A percentile compares a stretch with the other conserved stretches of the same genome.
Evolutionary conservation across 2,113 vertebrate genomes (phyloP).

Genomic region (Elachura formosa): DNA sequence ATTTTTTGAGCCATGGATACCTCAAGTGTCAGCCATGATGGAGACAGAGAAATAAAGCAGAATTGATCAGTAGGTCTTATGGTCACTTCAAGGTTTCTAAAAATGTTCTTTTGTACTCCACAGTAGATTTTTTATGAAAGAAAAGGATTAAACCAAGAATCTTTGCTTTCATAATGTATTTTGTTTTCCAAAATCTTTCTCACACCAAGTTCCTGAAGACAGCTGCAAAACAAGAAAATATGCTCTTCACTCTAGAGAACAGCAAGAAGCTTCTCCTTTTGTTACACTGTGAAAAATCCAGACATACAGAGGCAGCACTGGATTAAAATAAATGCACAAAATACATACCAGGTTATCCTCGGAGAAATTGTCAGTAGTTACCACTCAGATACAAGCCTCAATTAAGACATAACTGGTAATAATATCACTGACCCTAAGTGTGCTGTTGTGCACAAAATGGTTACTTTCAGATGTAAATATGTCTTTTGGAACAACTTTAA

Average conservation of each 20-base stretch:
- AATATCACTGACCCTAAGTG: background rate
- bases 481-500: background rate
- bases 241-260: background rate
- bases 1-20: background rate
- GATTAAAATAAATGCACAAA: background rate
- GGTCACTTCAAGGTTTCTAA: background rate
- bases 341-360: background rate
- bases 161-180: background rate
- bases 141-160: background rate
- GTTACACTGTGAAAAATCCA: background rate
- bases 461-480: background rate
- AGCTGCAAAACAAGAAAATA: background rate
- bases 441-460: rapidly evolving
- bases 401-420: background rate
- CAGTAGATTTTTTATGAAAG: background rate
- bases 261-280: background rate
- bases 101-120: background rate
- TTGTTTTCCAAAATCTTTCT: background rate
- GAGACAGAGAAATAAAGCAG: background rate
- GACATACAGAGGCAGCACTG: background rate
- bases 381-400: background rate
- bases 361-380: background rate
- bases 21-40: background rate
- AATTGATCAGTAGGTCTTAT: background rate
- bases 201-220: background rate